Conservation (phyloP, 2,888 invertebrate genomes). For the Stratiomys singularior region DNA sequence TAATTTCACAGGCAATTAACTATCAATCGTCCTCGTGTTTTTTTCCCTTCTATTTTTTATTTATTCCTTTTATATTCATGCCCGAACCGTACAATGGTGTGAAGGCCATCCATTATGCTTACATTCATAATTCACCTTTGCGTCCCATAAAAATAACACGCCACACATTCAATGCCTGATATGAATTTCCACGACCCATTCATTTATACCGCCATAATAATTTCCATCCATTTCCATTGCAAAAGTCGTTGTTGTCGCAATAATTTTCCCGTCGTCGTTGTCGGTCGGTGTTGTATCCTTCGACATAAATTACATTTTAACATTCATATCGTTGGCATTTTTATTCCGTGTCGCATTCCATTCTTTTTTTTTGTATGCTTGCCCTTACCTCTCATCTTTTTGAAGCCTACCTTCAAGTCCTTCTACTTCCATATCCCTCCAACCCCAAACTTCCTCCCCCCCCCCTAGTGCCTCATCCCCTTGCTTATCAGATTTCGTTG, state of each 20-base stretch:
- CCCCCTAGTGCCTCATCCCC: not conserved
- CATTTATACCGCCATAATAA: conserved; percentile 34
- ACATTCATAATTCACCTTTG: conserved; percentile 31
- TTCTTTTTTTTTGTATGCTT: not conserved
- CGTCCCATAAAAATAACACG: conserved; percentile 43
- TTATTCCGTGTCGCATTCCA: conserved; percentile 38
- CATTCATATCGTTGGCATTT: conserved; percentile 40
- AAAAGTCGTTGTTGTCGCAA: conserved; percentile 41
- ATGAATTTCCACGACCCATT: conserved; percentile 34
- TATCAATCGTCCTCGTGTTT: conserved; percentile 10
- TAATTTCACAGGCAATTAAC: conserved; percentile 41
- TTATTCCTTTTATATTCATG: not conserved
- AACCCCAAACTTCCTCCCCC: not conserved
- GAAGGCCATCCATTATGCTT: conserved; percentile 12
- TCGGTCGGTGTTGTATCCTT: conserved; percentile 9
- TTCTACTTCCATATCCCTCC: not conserved
- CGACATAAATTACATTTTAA: conserved; percentile 44
- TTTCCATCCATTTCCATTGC: conserved; percentile 40
- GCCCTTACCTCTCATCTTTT: not conserved
- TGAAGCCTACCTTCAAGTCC: not conserved
- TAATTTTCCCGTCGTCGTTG: conserved; percentile 6
- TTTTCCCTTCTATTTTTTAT: no score
- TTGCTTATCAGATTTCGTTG: not conserved
- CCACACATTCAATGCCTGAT: conserved; percentile 32
- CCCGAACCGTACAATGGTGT: not conserved